Base-by-base conservation (phyloP, 1,140 invertebrate species). In the Delia radicum region DNA sequence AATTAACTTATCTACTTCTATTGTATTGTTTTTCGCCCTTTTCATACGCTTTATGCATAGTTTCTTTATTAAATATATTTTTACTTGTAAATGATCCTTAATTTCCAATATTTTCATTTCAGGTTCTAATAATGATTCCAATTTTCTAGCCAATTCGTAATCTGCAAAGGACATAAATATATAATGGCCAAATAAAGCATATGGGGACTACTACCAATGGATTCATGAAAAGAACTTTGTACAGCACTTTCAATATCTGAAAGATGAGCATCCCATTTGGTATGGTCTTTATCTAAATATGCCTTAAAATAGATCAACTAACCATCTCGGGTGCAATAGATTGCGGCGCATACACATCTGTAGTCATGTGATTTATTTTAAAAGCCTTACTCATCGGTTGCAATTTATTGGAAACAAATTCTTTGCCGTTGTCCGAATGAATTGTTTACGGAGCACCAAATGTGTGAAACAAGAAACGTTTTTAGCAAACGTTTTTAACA, bases 391-490 rank as follows among this genome's bases (percentile, higher is more conserved):
- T 10, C 3, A 74, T 31, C 2, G n/a, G 13, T 26, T 65, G 24
- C 21, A 75, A 75, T 8, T 31, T 29, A 5, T 75, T 65, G 18
- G 37, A 27, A 37, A 8, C 42, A 26, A 42, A 31, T 13, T 67
- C 31, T 31, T 71, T 31, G 2, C 67, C 67, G 18, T 71, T 71
- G 13, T 71, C 67, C 3, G 27, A 27, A 27, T 69, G 65, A 15
- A 69, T 69, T n/a, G 27, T 28, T 29, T 69, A 26, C 5, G 65
- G 65, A 15, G 29, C 65, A n/a, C 65, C 65, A 21, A 69, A 69
- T 15, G 15, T 69, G 13, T 69, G 65, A 21, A 76, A 76, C 0
- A 75, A 21, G 28, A 8, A 2, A 48, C 48, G 31, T 31, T 63
- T 33, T 24, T 31, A 15, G 29, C 31, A n/a, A n/a, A n/a, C n/a